Evolutionary conservation across 2,113 vertebrate genomes (phyloP), one percentile per base, ranked within the genome.

Genomic region (Xenotilapia leptura): DNA sequence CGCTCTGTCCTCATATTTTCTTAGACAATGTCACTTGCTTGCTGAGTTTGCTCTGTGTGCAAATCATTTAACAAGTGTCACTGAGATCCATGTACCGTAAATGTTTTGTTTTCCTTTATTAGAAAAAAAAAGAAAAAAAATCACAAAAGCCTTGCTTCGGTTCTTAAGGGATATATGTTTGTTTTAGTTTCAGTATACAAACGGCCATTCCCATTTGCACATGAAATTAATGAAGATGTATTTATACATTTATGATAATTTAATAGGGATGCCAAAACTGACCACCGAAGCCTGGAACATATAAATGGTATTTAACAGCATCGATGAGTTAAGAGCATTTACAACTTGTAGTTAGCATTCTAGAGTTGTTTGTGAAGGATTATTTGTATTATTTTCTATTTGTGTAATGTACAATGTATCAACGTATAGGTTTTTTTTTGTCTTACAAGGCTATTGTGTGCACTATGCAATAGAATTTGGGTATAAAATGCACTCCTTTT

Each of bases 401-500:
- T 95, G 93, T 95, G 93, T 95, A 84, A 93, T 95, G 91, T 95
- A 94, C 91, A 90, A 93, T 91, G 92, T 96, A 96, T 96, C 92
- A 93, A 84, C 85, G 62, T 96, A 95, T 95, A 92, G 85, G 80
- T 90, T 86, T 91, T 53, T 38, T 55, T 87, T 93, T 95, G 92
- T 93, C 90, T 97, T 97, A 97, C 95, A 95, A 96, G 96, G 92
- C 96, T 97, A 97, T 94, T 97, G 96, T 94, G 88, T 97, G 95
- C 96, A 97, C 96, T 96, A 94, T 97, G 96, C 97, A 96, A 97
- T 97, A 97, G 96, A 96, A 96, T 95, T 96, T 96, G 92, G 94
- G 96, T 97, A 95, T 96, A 95, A 97, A 98, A 98, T 97, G 97
- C 97, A 97, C 97, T 97, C 95, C 90, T 95, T 88, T 70, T 96